Conservation (phyloP, 2,113 vertebrate genomes). For the Brachypteracias leptosomus region DNA sequence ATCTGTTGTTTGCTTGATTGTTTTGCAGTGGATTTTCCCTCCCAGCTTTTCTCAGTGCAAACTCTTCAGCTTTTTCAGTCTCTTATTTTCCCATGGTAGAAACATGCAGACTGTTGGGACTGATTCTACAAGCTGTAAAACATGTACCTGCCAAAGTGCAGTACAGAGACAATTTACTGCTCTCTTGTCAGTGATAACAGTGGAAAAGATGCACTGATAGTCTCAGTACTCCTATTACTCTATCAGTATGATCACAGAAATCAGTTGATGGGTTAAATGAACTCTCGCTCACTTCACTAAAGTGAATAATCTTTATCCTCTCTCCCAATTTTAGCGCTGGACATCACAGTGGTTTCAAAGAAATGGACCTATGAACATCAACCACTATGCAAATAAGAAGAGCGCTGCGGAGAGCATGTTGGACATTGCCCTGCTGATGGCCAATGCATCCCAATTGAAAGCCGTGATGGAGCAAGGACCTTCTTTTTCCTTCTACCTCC, state of each 20-base stretch:
- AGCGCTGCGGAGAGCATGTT: conserved; percentile 96
- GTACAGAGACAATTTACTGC: not conserved
- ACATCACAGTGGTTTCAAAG: not conserved
- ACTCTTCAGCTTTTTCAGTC: not conserved
- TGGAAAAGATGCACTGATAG: not conserved
- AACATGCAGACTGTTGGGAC: not conserved
- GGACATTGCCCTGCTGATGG: conserved; percentile 95
- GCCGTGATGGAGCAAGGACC: conserved; percentile 89
- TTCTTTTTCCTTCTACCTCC: conserved; percentile 80
- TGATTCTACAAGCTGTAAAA: not conserved
- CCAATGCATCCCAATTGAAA: conserved; percentile 96
- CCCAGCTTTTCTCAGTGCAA: not conserved
- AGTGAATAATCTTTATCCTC: not conserved
- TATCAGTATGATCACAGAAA: not conserved
- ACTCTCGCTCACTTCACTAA: not conserved
- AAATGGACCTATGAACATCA: conserved; percentile 84
- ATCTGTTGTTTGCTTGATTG: not conserved
- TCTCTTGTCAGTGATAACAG: not conserved
- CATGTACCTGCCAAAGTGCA: not conserved
- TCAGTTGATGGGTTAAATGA: not conserved
- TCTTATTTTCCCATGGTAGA: not conserved
- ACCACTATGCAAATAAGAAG: conserved; percentile 98
- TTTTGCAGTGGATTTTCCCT: not conserved
- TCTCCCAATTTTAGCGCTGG: conserved; percentile 7
- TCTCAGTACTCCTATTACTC: not conserved